Conservation (phyloP, 1,140 invertebrate genomes). For the Adelges cooleyi region DNA sequence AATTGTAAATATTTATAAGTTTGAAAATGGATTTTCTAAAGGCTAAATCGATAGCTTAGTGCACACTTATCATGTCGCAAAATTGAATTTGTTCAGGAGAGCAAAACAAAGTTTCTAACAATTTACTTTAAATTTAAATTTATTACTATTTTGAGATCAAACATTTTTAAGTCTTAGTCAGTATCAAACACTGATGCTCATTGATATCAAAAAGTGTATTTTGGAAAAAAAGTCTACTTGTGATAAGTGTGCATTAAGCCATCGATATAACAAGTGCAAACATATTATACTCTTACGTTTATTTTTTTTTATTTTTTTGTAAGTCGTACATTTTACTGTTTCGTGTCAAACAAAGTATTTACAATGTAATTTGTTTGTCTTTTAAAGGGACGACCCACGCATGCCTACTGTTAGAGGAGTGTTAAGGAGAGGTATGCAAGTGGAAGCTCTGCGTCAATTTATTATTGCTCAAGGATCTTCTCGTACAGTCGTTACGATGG, state of each 20-base stretch:
- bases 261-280: too few species aligned
- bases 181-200: background rate
- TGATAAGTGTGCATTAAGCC: too few species aligned
- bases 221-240: too few species aligned
- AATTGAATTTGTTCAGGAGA: too few species aligned
- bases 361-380: too few species aligned
- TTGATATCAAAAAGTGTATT: background rate
- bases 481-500: conserved; percentile 94
- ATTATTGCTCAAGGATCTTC: conserved; percentile 97
- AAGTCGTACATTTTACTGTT: too few species aligned
- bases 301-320: too few species aligned
- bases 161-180: background rate
- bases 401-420: conserved; percentile 97
- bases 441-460: conserved; percentile 95
- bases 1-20: conserved; percentile 71
- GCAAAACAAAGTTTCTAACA: too few species aligned
- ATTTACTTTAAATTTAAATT: background rate
- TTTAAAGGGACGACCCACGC: conserved; percentile 81
- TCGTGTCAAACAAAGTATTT: background rate
- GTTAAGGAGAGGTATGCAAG: conserved; percentile 88
- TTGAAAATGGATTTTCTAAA: conserved; percentile 40
- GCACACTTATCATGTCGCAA: too few species aligned
- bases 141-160: background rate
- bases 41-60: conserved; percentile 79
- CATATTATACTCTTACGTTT: too few species aligned